Percentiles rank a stretch among this genome's conserved stretches.
Evolutionary conservation across 1,140 invertebrate species (phyloP).

Genomic region (Leptopilina clavipes): DNA sequence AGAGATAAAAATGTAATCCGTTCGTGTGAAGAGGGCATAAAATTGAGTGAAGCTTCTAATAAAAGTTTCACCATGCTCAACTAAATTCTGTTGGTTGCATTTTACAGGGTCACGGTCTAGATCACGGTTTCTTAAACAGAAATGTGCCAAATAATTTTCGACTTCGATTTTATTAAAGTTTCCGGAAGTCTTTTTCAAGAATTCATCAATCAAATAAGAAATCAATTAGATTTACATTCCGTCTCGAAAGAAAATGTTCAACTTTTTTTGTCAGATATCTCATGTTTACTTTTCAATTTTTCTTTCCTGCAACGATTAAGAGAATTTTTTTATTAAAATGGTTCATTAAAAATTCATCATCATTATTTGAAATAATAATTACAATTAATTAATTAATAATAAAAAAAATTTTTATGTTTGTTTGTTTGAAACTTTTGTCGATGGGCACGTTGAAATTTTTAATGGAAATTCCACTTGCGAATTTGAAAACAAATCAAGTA

Average conservation of each 20-base stretch:
- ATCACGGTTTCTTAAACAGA: slow-evolving; percentile 43
- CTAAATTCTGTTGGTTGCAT: slow-evolving; percentile 37
- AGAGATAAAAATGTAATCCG: slow-evolving; percentile 23
- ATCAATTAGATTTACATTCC: neutral
- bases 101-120: slow-evolving; percentile 52
- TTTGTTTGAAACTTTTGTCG: neutral
- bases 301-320: too few species aligned
- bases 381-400: too few species aligned
- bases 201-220: neutral
- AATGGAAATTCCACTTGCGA: neutral
- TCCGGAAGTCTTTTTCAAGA: slow-evolving; percentile 5
- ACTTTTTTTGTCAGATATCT: neutral
- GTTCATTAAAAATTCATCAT: too few species aligned
- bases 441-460: neutral
- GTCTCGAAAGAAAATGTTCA: neutral
- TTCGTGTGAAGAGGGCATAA: slow-evolving; percentile 52
- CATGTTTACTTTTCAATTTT: neutral
- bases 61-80: slow-evolving; percentile 44
- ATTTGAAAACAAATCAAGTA: slow-evolving; percentile 8
- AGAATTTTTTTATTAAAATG: too few species aligned
- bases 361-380: too few species aligned
- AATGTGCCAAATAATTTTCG: slow-evolving; percentile 18
- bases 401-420: too few species aligned
- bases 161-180: neutral
- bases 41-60: slow-evolving; percentile 43